Evolutionary conservation across 2,113 vertebrate species (phyloP).

Genomic region (Erinaceus europaeus): DNA sequence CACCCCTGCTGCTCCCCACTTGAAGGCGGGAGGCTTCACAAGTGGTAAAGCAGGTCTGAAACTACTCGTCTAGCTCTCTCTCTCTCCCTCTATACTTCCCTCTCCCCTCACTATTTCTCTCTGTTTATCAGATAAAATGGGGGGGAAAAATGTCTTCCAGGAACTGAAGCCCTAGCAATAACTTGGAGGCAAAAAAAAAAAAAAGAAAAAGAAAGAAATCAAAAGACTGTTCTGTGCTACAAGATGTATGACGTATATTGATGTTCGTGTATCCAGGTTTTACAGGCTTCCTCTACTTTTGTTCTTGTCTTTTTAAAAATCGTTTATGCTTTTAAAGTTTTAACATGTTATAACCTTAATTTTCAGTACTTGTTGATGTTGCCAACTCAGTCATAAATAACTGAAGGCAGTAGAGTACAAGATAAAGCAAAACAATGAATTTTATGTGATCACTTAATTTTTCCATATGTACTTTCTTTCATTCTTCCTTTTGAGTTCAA

Average conservation of each 20-base stretch:
- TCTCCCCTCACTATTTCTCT: no score
- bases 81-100: no score
- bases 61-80: no score
- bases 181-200: no score
- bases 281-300: not conserved
- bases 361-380: constrained; percentile 32
- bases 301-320: constrained; percentile 31
- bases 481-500: constrained; percentile 31
- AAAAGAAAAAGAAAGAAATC: no score
- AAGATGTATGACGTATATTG: not conserved
- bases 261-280: not conserved
- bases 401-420: not conserved
- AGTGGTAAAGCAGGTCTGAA: no score
- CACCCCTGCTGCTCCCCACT: no score
- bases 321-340: constrained; percentile 1
- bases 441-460: constrained; percentile 33
- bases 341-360: constrained; percentile 57
- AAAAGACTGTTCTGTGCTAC: not conserved
- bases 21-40: no score
- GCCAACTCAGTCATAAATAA: constrained; percentile 59
- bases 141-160: no score
- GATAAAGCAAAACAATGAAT: constrained; percentile 46
- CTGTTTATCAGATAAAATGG: no score
- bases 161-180: no score
- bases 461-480: not conserved